Evolutionary conservation across 1,140 invertebrate species (phyloP).

Genomic region (Maconellicoccus hirsutus): DNA sequence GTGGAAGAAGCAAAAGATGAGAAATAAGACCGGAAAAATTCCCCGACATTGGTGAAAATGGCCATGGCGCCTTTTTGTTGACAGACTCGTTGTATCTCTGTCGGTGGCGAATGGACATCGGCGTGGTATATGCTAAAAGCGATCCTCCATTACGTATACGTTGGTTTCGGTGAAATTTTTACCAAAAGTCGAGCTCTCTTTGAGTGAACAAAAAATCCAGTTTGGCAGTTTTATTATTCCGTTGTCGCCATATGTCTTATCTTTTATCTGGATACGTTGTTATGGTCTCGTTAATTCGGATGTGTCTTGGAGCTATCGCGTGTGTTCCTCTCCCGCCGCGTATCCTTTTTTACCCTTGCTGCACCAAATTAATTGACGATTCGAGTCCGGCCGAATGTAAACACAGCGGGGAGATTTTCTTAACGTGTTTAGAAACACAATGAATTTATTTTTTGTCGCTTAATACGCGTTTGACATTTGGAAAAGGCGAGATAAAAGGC

Average conservation of each 20-base stretch:
- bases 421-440: slow-evolving; percentile 11
- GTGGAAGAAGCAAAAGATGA: neutral
- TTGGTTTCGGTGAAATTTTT: neutral
- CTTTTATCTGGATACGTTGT: neutral
- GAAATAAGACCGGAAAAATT: too few relatives aligned
- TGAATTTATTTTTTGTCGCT: slow-evolving; percentile 11
- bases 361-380: neutral
- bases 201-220: neutral
- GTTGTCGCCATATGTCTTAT: slow-evolving; percentile 18
- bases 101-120: neutral
- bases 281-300: too few relatives aligned
- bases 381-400: neutral
- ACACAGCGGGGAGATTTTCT: slow-evolving; percentile 5
- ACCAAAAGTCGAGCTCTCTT: neutral
- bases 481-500: neutral
- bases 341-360: neutral
- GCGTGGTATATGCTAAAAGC: neutral
- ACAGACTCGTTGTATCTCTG: neutral
- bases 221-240: slow-evolving; percentile 18
- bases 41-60: too few relatives aligned
- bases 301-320: too few relatives aligned
- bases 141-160: neutral
- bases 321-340: neutral
- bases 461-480: neutral
- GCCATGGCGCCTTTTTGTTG: neutral